These are phyloP conservation scores for Egretta garzetta DNA, from an alignment of 2,113 vertebrate genomes.

Conservation along the genomic window DNA sequence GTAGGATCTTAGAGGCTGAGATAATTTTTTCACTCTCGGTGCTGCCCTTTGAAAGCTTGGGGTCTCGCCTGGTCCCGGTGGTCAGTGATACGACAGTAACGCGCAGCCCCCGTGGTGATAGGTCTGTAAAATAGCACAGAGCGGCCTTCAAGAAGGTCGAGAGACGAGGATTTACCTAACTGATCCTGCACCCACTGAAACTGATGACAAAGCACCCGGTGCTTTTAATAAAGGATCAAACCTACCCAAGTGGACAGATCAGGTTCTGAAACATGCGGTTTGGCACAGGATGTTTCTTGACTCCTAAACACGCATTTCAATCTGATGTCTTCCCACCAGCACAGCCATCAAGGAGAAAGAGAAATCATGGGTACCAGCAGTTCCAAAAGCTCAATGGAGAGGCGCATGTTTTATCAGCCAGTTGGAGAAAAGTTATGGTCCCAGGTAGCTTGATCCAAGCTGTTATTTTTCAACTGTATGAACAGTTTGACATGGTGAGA, in stretches of 20 bases:
- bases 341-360: not conserved
- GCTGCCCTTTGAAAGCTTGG: not conserved
- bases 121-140: not conserved
- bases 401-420: not conserved
- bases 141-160: slow-evolving; percentile 35
- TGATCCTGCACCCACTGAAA: not conserved
- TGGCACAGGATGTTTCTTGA: not conserved
- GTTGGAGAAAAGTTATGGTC: not conserved
- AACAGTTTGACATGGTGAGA: not conserved
- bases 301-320: not conserved
- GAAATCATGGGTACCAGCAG: not conserved
- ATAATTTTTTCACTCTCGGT: accelerated
- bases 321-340: not conserved
- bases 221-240: slow-evolving; percentile 55
- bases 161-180: not conserved
- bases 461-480: not conserved
- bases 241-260: not conserved
- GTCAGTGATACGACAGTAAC: not conserved
- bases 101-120: not conserved
- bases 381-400: not conserved
- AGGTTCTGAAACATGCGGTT: not conserved
- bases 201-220: slow-evolving; percentile 37
- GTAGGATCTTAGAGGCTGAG: not conserved
- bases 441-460: not conserved
- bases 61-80: not conserved